phyloP scores from a whole-genome alignment of 2,888 invertebrate species.

The Drosophila neoperkinsi region DNA sequence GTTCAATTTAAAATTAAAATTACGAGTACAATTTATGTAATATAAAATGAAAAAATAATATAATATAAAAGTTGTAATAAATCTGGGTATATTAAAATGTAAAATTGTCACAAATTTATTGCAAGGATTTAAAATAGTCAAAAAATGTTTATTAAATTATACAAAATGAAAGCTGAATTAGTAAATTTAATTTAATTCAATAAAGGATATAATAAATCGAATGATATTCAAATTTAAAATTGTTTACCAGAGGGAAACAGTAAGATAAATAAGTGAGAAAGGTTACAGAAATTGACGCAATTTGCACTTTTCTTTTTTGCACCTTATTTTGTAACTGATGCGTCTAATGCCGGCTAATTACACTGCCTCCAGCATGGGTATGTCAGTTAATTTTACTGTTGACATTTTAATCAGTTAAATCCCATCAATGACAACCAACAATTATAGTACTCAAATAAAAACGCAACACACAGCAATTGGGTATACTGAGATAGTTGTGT shows the following conservation, averaged over 20 bases:
- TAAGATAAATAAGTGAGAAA: neutral
- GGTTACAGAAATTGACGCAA: neutral
- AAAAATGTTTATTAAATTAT: neutral
- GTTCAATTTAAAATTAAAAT: neutral
- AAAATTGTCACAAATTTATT: neutral
- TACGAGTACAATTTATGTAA: neutral
- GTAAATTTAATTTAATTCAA: neutral
- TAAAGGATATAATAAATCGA: neutral
- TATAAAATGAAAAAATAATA: neutral
- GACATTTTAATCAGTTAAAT: conserved; percentile 42
- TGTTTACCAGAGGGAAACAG: neutral
- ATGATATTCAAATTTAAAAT: neutral
- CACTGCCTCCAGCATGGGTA: conserved; percentile 1
- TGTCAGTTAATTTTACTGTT: conserved; percentile 9
- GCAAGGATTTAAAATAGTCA: neutral
- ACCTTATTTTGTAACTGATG: neutral
- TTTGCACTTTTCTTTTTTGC: neutral
- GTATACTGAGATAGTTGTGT: conserved; percentile 31
- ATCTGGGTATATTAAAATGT: neutral
- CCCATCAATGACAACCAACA: conserved; percentile 17
- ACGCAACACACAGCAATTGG: conserved; percentile 38
- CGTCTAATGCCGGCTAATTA: conserved; percentile 3
- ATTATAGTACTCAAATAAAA: conserved; percentile 13
- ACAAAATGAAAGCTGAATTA: neutral
- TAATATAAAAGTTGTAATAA: neutral